A percentile compares a stretch with the other conserved stretches of the same genome.
phyloP scores from a whole-genome alignment of 2,113 vertebrate genomes.

The Neoarius graeffei region DNA sequence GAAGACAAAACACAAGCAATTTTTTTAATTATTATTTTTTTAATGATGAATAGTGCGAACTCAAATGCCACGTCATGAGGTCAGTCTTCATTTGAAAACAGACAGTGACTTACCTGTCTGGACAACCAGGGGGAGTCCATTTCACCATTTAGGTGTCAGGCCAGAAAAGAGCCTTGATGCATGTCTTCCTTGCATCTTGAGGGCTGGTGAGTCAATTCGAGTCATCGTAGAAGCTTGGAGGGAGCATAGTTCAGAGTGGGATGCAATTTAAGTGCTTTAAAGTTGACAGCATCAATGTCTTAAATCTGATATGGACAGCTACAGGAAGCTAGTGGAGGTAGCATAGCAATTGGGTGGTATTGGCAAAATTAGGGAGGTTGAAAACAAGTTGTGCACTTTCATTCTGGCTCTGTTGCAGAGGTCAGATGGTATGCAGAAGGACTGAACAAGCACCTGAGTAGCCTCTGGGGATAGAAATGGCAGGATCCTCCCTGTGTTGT shows the following conservation, averaged over 20 bases:
- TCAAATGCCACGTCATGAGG: background rate
- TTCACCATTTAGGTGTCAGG: background rate
- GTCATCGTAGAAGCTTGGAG: background rate
- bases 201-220: background rate
- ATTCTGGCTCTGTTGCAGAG: no score
- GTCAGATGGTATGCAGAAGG: no score
- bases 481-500: background rate
- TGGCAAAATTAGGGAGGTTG: no score
- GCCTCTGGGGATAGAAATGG: background rate
- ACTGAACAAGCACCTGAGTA: no score
- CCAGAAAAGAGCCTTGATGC: background rate
- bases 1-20: background rate
- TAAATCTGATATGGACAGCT: background rate
- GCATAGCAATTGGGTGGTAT: no score
- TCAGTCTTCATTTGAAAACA: background rate
- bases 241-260: no score
- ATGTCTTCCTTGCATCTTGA: background rate
- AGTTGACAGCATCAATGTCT: background rate
- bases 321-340: background rate
- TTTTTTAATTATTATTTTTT: background rate
- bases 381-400: no score
- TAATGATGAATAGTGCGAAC: background rate
- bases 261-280: background rate
- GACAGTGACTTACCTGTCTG: background rate
- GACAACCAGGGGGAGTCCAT: background rate